Base-by-base conservation (phyloP, 2,113 vertebrate genomes). In the Vidua chalybeata region DNA sequence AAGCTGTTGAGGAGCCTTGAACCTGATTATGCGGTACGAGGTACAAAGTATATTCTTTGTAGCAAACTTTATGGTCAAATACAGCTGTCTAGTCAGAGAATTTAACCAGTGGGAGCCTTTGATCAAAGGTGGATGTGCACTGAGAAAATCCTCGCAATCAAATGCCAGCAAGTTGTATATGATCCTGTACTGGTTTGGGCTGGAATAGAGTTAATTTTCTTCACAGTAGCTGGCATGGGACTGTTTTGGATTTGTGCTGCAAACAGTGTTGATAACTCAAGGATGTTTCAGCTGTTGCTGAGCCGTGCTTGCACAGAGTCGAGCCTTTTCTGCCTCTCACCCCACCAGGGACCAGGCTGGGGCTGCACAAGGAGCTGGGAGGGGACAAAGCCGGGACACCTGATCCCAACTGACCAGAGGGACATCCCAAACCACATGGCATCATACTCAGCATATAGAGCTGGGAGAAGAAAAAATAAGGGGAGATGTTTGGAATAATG, bases 301-400 rank as follows among this genome's bases (percentile, higher is more conserved):
- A n/a, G 54, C 11, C 68, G 46, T 0, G 0, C 15, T 67, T 46
- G 11, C 46, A 48, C n/a, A 39, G 9, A 72, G 7, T n/a, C 33
- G 46, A 39, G n/a, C 16, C 1, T 46, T 74, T 61, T n/a, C 11
- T 74, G 20, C 9, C 33, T 82, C 46, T 75, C n/a, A n/a, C 7
- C 5, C 33, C 28, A 21, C 6, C 46, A 67, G 5, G 0, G 23
- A 46, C 0, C 21, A 51, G 3, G 27, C 52, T 59, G 27, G 0
- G 33, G 19, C 4, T 74, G 10, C 33, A 33, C 15, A 52, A 52
- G 15, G 68, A 20, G 7, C 0, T 24, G 15, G 16, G 20, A 82
- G 9, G 16, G 13, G 46, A 46, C 33, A 59, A 13, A 54, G 24
- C 16, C 33, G 10, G 3, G 15, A 33, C 41, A 66, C 19, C 23